These are phyloP conservation scores for Megaceryle alcyon DNA, from an alignment of 2,797 vertebrate genomes.

Conservation along the genomic window DNA sequence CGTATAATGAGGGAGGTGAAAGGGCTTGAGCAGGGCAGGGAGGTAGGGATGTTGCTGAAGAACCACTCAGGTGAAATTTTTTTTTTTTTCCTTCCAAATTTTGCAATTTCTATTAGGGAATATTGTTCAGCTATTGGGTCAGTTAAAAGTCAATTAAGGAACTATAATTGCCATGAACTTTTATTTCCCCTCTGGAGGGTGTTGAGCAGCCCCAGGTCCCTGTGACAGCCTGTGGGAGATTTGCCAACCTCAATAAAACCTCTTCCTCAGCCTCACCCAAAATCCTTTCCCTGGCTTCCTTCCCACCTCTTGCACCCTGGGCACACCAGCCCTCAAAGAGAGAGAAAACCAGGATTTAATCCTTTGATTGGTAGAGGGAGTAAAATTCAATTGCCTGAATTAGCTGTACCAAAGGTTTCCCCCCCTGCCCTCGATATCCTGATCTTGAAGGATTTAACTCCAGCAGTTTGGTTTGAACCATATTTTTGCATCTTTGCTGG, in stretches of 20 bases:
- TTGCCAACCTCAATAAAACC: not conserved
- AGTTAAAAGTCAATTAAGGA: not conserved
- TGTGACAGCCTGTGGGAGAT: not conserved
- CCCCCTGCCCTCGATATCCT: not conserved
- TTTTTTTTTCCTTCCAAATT: not conserved
- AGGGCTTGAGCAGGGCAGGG: not conserved
- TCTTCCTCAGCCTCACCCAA: not conserved
- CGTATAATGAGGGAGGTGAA: rapidly evolving
- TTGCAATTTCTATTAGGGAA: not conserved
- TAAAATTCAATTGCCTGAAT: not conserved
- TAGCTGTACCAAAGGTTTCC: not conserved
- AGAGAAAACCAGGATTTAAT: not conserved
- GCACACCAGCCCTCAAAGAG: not conserved
- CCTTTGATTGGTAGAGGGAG: not conserved
- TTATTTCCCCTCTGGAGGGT: rapidly evolving
- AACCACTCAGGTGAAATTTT: not conserved
- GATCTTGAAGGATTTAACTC: not conserved
- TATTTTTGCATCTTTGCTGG: not conserved
- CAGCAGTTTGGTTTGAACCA: not conserved
- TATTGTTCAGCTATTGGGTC: not conserved
- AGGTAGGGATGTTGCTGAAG: not conserved
- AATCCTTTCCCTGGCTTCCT: not conserved
- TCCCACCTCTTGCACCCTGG: not conserved
- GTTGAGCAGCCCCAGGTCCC: not conserved
- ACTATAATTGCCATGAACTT: not conserved